phyloP scores from a whole-genome alignment of 1,140 invertebrate species.

The Archivesica marissinica region DNA sequence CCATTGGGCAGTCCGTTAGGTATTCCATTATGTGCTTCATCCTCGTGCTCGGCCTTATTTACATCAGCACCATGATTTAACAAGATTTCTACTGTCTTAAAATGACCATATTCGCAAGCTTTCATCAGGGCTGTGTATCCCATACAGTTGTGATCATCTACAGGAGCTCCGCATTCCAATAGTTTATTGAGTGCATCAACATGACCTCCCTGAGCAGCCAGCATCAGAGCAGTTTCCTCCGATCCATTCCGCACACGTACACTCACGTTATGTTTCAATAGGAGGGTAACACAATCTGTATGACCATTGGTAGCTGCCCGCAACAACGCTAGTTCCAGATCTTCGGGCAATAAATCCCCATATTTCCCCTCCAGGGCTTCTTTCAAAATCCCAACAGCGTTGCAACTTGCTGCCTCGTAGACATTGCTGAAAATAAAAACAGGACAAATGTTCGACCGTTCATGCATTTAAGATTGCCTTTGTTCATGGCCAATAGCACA shows the following conservation, averaged over 20 bases:
- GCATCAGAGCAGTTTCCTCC: conserved; percentile 79
- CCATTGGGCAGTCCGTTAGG: conserved; percentile 40
- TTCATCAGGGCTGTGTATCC: conserved; percentile 76
- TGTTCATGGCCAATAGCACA: no score
- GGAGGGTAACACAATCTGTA: conserved; percentile 83
- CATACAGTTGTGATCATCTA: conserved; percentile 89
- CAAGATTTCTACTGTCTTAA: conserved; percentile 86
- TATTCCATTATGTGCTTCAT: conserved; percentile 14
- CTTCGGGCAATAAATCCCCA: conserved; percentile 9
- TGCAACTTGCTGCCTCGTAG: conserved; percentile 43
- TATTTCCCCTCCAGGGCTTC: conserved; percentile 37
- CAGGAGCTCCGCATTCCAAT: conserved; percentile 76
- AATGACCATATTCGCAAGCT: conserved; percentile 88
- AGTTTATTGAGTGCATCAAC: conserved; percentile 58
- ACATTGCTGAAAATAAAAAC: conserved; percentile 33
- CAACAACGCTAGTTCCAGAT: conserved; percentile 74
- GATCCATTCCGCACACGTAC: conserved; percentile 83
- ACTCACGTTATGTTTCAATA: conserved; percentile 85
- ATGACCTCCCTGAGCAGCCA: conserved; percentile 67
- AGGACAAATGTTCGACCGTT: neutral
- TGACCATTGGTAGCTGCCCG: conserved; percentile 74
- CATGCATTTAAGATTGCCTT: neutral
- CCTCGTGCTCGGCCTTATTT: conserved; percentile 88
- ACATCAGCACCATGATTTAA: conserved; percentile 90
- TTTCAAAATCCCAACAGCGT: conserved; percentile 21